Conservation (phyloP, 2,888 invertebrate genomes). For the Caenorhabditis becei region DNA sequence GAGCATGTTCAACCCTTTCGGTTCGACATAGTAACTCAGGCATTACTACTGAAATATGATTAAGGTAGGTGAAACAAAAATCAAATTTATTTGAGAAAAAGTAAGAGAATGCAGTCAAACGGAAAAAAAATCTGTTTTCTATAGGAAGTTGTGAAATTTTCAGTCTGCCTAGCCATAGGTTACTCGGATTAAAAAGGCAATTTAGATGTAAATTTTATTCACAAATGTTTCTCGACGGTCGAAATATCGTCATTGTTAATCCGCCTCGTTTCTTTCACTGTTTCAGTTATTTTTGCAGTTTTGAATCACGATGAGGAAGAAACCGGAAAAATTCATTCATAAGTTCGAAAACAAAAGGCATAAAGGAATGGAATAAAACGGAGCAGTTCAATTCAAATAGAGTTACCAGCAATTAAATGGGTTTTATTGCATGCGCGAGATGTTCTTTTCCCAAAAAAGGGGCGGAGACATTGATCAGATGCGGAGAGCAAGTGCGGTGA, state of each 20-base stretch:
- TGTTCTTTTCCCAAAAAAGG: conserved; percentile 18
- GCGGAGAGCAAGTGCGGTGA: conserved; percentile 72
- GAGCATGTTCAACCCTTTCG: conserved; percentile 58
- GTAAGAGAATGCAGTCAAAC: conserved; percentile 1
- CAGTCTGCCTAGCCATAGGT: not conserved
- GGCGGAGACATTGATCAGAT: conserved; percentile 46
- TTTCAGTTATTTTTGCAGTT: conserved; percentile 8
- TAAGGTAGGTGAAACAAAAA: no score
- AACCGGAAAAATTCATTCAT: conserved; percentile 44
- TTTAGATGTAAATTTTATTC: conserved; percentile 31
- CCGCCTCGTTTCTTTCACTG: not conserved
- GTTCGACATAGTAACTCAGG: conserved; percentile 58
- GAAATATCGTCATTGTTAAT: conserved; percentile 17
- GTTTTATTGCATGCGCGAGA: conserved; percentile 50
- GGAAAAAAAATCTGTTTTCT: not conserved
- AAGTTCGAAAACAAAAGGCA: conserved; percentile 20
- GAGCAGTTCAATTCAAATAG: conserved; percentile 34
- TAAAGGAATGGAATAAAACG: conserved; percentile 45
- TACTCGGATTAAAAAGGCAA: conserved; percentile 21
- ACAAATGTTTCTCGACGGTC: conserved; percentile 21
- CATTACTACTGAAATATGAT: conserved; percentile 34
- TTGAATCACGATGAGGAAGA: not conserved
- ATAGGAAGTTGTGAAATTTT: not conserved
- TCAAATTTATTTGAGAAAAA: not conserved
- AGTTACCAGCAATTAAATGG: conserved; percentile 44